Evolutionary conservation across 2,888 invertebrate genomes (phyloP), one percentile per base, ranked within the genome.

Genomic region (Drosophila longiperda): DNA sequence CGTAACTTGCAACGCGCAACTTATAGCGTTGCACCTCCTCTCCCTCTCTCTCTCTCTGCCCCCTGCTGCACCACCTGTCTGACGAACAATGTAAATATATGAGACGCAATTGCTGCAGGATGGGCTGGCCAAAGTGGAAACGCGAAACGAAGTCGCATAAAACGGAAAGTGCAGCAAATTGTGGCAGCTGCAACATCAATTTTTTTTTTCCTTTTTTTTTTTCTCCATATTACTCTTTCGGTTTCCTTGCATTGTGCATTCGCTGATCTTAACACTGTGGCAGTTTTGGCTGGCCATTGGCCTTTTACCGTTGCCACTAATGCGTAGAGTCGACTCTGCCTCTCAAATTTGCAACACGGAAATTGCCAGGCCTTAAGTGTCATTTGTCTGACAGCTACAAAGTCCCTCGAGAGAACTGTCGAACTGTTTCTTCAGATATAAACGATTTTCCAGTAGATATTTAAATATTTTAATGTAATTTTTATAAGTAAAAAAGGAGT

Each of bases 111-210:
- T 61, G 75, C 75, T 62, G 73, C 77, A 80, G 73, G 78, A 80
- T 69, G 78, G 58, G 26, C 63, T 23, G 42, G 33, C 33, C 54
- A 59, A 58, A 69, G 69, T 70, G 57, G 69, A 60, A 71, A 71
- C 74, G 70, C 71, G 75, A 75, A 73, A 67, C 86, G 73, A 67
- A 87, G 74, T 89, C 88, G 85, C 85, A 85, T 86, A 87, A 89
- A 87, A 87, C 87, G 89, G 86, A 90, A 87, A 87, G 89, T 87
- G 90, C 87, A 85, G 85, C 85, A 90, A 87, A 90, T 90, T 87
- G 90, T 89, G 89, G 89, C 87, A 87, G 87, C 87, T 87, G 87
- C 87, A 87, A 90, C 79, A 85, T 76, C 66, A 52, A 66, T 63
- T 65, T 69, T 75, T 74, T 73, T 64, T 63, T 34, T 48, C 71